These are phyloP conservation scores for Dinocampus coccinellae DNA, from an alignment of 2,888 invertebrate species.

Conservation along the genomic window DNA sequence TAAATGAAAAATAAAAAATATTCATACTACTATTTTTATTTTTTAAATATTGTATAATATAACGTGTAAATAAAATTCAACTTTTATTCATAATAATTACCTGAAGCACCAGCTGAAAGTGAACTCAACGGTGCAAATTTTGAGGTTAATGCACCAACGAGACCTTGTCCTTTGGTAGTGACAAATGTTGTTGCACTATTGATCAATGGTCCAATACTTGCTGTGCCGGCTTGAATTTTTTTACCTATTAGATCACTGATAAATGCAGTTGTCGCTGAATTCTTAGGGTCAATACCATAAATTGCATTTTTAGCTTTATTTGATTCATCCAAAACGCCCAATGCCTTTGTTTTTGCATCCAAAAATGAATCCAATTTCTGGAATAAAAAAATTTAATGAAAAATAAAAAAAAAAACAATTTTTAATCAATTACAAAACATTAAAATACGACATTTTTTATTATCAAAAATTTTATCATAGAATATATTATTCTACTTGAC, in stretches of 20 bases:
- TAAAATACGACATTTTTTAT: too few species aligned
- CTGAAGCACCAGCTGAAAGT: slow-evolving; percentile 73
- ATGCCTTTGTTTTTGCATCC: slow-evolving; percentile 82
- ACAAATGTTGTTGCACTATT: slow-evolving; percentile 76
- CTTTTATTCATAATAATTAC: slow-evolving; percentile 53
- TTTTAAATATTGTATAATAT: too few species aligned
- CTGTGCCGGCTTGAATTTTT: slow-evolving; percentile 77
- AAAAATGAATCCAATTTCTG: slow-evolving; percentile 88
- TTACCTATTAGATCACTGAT: slow-evolving; percentile 78
- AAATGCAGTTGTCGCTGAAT: slow-evolving; percentile 73
- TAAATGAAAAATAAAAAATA: too few species aligned
- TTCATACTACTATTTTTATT: too few species aligned
- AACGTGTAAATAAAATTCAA: too few species aligned
- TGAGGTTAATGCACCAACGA: slow-evolving; percentile 57
- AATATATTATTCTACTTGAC: neutral
- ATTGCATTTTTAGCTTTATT: slow-evolving; percentile 84
- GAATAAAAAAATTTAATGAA: neutral
- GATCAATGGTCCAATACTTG: slow-evolving; percentile 72
- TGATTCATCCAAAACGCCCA: slow-evolving; percentile 78
- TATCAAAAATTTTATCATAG: too few species aligned
- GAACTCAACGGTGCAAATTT: slow-evolving; percentile 69
- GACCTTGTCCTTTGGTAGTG: slow-evolving; percentile 54
- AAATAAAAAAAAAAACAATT: neutral
- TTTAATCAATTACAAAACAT: neutral
- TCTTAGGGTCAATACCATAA: slow-evolving; percentile 79